Base-by-base conservation (phyloP, 2,113 vertebrate genomes). In the Fregetta grallaria region DNA sequence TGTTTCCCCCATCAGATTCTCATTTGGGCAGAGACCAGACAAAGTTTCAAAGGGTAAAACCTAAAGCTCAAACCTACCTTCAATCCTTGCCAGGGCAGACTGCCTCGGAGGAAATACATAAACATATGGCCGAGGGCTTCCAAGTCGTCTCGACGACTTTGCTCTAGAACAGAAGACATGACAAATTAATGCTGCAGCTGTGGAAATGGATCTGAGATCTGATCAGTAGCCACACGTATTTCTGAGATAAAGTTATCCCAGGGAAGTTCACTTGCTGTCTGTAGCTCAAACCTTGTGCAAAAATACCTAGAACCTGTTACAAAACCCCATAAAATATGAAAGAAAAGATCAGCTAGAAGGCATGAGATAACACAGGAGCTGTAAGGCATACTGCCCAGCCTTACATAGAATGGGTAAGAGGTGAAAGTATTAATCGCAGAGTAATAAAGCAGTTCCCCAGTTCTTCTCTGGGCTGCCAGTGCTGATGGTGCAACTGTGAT, bases 81-180 rank as follows among this genome's bases (percentile, higher is more conserved):
- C 65, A 99, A 97, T 93, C 99, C 99, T 97, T 99, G 99, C 99
- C 99, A 99, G 61, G 99, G 99, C 90, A 99, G 98, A 97, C 99
- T 99, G 95, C 99, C 99, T 97, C 99, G 99, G 53, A 99, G 99
- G 97, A 99, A 99, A 98, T 99, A 99, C 99, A 99, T 99, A 97
- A 99, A 99, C 99, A 99, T 99, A 98, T 99, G 99, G 97, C 99
- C 99, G 47, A 99, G 98, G 79, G 99, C 99, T 98, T 99, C 99
- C 96, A 99, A 98, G 98, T 99, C 99, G 29, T 99, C 99, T 94
- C 99, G 98, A 68, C 99, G 99, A 97, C 99, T 99, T 99, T 99
- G 99, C 97, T 99, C 99, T 99, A 47, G 83, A 80, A 97, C 86
- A 98, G 87, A 95, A 84, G 85, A 97, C 93, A 97, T 40, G 67